These are phyloP conservation scores for Litoditis marina DNA, from an alignment of 2,888 invertebrate species.

Conservation along the genomic window DNA sequence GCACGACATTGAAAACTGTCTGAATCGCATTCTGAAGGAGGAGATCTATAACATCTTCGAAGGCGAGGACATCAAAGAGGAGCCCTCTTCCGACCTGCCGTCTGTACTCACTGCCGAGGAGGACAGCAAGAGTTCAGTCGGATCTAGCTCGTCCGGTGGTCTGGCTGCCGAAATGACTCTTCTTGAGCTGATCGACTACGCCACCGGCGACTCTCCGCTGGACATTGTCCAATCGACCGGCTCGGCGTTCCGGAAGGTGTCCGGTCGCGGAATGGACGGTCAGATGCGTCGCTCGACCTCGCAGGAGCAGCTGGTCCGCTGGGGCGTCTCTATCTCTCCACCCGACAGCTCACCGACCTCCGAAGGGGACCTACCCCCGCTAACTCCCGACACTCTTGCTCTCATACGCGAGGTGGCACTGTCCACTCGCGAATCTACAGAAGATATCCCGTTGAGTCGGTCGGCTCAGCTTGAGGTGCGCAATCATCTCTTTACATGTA, in stretches of 20 bases:
- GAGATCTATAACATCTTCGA: conserved; percentile 9
- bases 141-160: neutral
- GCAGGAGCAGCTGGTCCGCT: neutral
- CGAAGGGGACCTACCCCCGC: conserved; percentile 3
- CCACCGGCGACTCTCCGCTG: neutral
- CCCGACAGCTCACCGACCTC: neutral
- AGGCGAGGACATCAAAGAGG: neutral
- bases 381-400: conserved; percentile 3
- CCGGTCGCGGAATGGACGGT: neutral
- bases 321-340: conserved; percentile 4
- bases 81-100: neutral
- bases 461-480: neutral
- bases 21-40: conserved; percentile 13
- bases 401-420: conserved; percentile 11
- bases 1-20: conserved; percentile 6
- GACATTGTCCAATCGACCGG: conserved; percentile 1
- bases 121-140: neutral
- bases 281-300: neutral
- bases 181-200: conserved; percentile 2
- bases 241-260: conserved; percentile 9
- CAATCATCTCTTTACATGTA: no score
- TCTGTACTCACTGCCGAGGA: conserved; percentile 1
- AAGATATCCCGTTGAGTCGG: no score
- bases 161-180: neutral
- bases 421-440: neutral